These are phyloP conservation scores for Scaptomyza caliginosa DNA, from an alignment of 2,888 invertebrate species.

Conservation along the genomic window DNA sequence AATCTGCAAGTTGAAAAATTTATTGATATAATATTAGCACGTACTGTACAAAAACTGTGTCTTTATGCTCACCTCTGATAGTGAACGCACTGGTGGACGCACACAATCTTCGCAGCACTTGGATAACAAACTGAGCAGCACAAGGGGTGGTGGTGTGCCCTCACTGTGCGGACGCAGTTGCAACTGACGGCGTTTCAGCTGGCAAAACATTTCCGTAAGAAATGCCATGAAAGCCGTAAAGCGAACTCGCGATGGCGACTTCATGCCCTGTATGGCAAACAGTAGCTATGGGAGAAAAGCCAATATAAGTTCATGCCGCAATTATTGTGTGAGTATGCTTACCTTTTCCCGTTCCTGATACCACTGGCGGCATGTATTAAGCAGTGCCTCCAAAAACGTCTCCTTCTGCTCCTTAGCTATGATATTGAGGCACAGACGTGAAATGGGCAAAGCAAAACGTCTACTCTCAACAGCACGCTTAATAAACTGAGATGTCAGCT, in stretches of 20 bases:
- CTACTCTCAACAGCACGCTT: conserved; percentile 91
- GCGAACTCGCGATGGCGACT: conserved; percentile 87
- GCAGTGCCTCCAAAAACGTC: conserved; percentile 94
- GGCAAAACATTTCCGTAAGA: conserved; percentile 95
- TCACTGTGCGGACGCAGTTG: conserved; percentile 85
- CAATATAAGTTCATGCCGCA: neutral
- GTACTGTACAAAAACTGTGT: too few species aligned
- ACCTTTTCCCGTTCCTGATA: conserved; percentile 92
- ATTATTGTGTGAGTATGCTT: conserved; percentile 6
- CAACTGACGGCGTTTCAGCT: conserved; percentile 89
- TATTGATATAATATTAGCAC: too few species aligned
- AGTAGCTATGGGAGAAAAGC: conserved; percentile 69
- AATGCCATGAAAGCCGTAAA: conserved; percentile 95
- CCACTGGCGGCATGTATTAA: conserved; percentile 95
- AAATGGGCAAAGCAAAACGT: conserved; percentile 91
- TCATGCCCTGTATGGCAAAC: conserved; percentile 84
- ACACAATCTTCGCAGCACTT: conserved; percentile 96
- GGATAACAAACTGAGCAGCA: conserved; percentile 92
- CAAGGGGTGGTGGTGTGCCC: conserved; percentile 88
- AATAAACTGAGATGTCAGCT: conserved; percentile 92
- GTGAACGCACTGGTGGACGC: conserved; percentile 91
- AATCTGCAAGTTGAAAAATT: conserved; percentile 85
- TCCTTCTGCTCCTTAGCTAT: conserved; percentile 94
- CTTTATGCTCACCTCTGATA: conserved; percentile 88
- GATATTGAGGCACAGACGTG: conserved; percentile 93